These are phyloP conservation scores for Catotricha subobsoleta DNA, from an alignment of 2,888 invertebrate genomes.

Conservation along the genomic window DNA sequence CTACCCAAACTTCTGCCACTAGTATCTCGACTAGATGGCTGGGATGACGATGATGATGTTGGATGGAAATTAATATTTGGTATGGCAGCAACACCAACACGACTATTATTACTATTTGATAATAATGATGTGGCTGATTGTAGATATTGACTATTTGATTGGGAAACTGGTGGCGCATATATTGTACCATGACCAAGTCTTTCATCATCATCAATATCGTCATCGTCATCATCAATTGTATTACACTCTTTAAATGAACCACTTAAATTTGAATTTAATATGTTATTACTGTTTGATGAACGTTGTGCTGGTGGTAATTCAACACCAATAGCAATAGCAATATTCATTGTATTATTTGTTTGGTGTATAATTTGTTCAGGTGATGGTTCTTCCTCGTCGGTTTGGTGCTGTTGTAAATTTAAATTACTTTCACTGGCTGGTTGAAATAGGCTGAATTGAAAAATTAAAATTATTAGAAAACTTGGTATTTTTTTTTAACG, in stretches of 20 bases:
- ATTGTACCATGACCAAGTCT: conserved; percentile 16
- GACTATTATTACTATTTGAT: not conserved
- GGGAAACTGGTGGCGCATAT: conserved; percentile 13
- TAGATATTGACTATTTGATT: not conserved
- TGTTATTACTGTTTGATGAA: conserved; percentile 21
- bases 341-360: too few relatives aligned
- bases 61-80: conserved; percentile 16
- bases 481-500: not conserved
- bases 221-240: conserved; percentile 15
- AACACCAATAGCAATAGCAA: not conserved
- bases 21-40: not conserved
- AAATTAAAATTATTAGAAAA: not conserved
- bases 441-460: not conserved
- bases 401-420: too few relatives aligned
- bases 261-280: conserved; percentile 29
- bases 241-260: conserved; percentile 22
- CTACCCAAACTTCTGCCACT: not conserved
- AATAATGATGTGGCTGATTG: not conserved
- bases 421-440: not conserved
- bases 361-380: too few relatives aligned
- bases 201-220: conserved; percentile 15
- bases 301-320: conserved; percentile 5
- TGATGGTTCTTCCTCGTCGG: too few relatives aligned
- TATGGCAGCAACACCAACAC: conserved; percentile 26
- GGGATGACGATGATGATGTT: conserved; percentile 1